A percentile compares a stretch with the other conserved stretches of the same genome.
Evolutionary conservation across 2,797 vertebrate species (phyloP).

Genomic region (Tenualosa ilisha): DNA sequence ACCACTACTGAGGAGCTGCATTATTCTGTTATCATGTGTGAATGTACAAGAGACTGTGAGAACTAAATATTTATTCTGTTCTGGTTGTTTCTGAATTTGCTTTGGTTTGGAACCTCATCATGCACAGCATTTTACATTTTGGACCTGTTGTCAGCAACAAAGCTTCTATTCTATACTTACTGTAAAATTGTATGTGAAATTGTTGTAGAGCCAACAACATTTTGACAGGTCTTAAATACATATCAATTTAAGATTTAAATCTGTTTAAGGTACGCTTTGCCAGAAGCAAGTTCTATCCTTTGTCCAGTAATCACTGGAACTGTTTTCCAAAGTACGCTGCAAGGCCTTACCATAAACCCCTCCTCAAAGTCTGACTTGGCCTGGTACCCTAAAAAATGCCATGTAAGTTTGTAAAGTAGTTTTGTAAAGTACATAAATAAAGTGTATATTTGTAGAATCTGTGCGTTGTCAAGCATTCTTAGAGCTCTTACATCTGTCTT

Average conservation of each 20-base stretch:
- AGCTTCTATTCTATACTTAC: neutral
- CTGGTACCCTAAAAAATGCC: neutral
- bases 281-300: neutral
- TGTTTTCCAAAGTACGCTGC: neutral
- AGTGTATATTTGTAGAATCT: slow-evolving; percentile 4
- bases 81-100: neutral
- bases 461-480: neutral
- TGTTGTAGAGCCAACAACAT: neutral
- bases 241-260: neutral
- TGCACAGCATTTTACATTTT: neutral
- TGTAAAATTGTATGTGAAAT: neutral
- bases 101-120: neutral
- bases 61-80: neutral
- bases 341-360: neutral
- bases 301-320: neutral
- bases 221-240: neutral
- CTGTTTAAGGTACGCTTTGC: neutral
- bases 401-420: slow-evolving; percentile 12
- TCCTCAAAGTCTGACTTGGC: neutral
- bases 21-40: neutral
- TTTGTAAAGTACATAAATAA: slow-evolving; percentile 16
- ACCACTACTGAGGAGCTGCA: slow-evolving; percentile 72
- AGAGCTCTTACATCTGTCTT: neutral
- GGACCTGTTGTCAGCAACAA: neutral
- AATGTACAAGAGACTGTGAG: neutral